Evolutionary conservation across 2,113 vertebrate species (phyloP), one percentile per base, ranked within the genome.

Genomic region (Erythrolamprus reginae): DNA sequence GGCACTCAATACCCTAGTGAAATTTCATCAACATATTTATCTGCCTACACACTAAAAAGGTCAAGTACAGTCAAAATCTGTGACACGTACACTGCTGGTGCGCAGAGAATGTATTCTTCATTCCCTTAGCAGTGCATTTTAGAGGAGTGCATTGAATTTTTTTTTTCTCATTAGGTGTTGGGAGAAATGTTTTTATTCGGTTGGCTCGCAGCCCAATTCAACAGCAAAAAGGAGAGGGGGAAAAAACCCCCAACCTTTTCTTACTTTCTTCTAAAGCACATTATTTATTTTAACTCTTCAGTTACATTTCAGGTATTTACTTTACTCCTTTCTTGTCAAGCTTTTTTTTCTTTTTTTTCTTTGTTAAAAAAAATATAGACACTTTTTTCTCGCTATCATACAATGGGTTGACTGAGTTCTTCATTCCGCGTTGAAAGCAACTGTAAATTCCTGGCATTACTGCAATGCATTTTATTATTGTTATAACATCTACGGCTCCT

Each of bases 121-220:
- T 89, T 95, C 94, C 93, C 93, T 94, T 92, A 95, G 95, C 89
- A 94, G 93, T 89, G 96, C 95, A 93, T 94, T 94, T 96, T 92
- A 93, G 92, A 95, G 61, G 91, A 84, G 92, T 92, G 83, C 45
- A 89, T 88, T 96, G 89, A 86, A 89, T 95, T 95, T 95, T 95
- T 95, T 94, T 94, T 95, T 94, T 94, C 92, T 93, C 89, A 88
- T 93, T 95, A 94, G 90, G 92, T 95, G 91, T 92, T 93, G 90
- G 70, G 91, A 95, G 95, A 95, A 95, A 95, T 93, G 93, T 95
- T 96, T 96, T 95, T 93, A 88, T 96, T 95, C 90, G 90, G 55
- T 91, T 95, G 94, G 95, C 93, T 7, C 2, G 38, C 86, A 86
- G 92, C 92, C 94, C 89, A 8, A 95, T 95, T 94, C 92, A 94